phyloP scores from a whole-genome alignment of 2,113 vertebrate genomes.

The Isurus oxyrinchus region DNA sequence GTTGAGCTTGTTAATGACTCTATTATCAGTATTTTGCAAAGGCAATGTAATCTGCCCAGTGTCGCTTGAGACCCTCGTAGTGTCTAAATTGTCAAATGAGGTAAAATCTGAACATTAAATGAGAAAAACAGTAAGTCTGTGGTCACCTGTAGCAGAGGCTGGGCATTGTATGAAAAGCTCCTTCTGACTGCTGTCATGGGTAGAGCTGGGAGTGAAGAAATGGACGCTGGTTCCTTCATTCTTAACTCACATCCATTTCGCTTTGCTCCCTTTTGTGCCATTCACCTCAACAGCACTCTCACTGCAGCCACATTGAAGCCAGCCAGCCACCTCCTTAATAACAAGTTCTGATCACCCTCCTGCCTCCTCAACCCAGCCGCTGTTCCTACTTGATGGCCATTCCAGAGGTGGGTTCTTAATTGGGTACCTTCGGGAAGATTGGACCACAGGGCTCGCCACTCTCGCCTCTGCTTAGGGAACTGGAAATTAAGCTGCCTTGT shows the following conservation, averaged over 20 bases:
- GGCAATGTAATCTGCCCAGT: too few relatives aligned
- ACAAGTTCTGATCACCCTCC: neutral
- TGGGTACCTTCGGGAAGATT: neutral
- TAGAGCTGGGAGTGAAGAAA: neutral
- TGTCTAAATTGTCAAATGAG: too few relatives aligned
- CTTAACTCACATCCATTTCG: neutral
- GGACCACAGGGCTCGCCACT: neutral
- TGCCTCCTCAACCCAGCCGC: neutral
- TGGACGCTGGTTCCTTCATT: neutral
- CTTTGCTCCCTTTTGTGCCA: neutral
- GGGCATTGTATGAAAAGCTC: neutral
- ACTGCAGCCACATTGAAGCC: neutral
- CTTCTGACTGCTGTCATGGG: neutral
- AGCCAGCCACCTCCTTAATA: too few relatives aligned
- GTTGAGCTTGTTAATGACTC: neutral
- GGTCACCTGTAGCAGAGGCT: neutral
- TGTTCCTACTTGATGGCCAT: neutral
- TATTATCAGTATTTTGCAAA: too few relatives aligned
- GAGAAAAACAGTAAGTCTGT: neutral
- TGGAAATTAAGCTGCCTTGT: neutral
- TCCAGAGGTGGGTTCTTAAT: neutral
- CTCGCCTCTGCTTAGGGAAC: neutral
- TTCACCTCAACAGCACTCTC: neutral
- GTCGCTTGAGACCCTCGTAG: too few relatives aligned
- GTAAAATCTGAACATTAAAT: neutral